These are phyloP conservation scores for Sardina pilchardus DNA, from an alignment of 2,113 vertebrate genomes.

Conservation along the genomic window DNA sequence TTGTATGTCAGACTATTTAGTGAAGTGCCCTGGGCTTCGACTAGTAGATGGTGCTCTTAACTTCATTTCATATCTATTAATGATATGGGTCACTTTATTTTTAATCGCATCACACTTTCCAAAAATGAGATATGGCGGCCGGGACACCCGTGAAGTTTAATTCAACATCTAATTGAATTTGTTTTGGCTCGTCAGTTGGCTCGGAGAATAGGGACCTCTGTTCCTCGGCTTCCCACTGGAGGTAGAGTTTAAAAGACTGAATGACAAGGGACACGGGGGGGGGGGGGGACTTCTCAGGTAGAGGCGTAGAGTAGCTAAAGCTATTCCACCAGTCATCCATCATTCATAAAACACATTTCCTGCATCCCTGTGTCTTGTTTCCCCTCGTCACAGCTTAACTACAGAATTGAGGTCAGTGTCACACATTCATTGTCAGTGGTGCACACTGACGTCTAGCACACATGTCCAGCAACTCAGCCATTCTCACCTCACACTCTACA, in stretches of 20 bases:
- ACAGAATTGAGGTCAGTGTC: neutral
- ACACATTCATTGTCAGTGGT: neutral
- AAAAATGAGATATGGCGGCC: conserved; percentile 55
- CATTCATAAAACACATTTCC: neutral
- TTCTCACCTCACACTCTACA: too few species aligned
- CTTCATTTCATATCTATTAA: conserved; percentile 71
- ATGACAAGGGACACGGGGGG: neutral
- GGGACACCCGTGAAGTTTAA: conserved; percentile 31
- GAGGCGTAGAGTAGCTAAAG: neutral
- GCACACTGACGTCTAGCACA: neutral
- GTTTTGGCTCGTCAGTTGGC: neutral
- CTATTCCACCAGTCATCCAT: neutral
- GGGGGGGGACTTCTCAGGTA: neutral
- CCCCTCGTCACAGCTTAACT: too few species aligned
- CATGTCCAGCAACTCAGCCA: too few species aligned
- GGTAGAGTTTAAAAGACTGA: neutral
- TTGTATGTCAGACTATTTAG: conserved; percentile 78
- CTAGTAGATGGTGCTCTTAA: conserved; percentile 71
- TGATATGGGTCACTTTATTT: conserved; percentile 74
- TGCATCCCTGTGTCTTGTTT: neutral
- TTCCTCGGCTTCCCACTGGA: neutral
- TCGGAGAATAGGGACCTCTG: too few species aligned
- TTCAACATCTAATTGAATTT: neutral
- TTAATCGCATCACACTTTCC: conserved; percentile 54
- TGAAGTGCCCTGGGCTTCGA: conserved; percentile 76